These are phyloP conservation scores for Bradypodion ventrale DNA, from an alignment of 2,797 vertebrate species.

Conservation along the genomic window DNA sequence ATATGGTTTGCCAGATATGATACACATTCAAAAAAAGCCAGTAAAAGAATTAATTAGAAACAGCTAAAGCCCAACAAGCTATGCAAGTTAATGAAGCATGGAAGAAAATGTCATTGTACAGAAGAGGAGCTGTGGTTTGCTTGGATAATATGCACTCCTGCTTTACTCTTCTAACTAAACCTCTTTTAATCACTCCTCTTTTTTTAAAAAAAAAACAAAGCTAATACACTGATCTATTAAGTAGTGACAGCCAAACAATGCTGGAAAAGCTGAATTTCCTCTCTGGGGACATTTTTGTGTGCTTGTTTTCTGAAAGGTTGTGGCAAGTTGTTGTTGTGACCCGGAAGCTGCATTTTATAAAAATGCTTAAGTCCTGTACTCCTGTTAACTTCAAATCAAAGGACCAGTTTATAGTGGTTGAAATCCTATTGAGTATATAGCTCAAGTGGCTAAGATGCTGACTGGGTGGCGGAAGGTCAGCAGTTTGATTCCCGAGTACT, in stretches of 20 bases:
- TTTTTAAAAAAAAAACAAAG: conserved; percentile 58
- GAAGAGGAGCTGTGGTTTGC: conserved; percentile 72
- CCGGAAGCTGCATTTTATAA: not conserved
- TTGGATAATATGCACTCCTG: conserved; percentile 76
- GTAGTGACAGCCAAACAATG: conserved; percentile 74
- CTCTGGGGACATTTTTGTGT: conserved; percentile 53
- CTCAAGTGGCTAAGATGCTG: too few relatives aligned
- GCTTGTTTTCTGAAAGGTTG: not conserved
- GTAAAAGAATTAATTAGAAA: conserved; percentile 85
- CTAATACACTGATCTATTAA: conserved; percentile 76
- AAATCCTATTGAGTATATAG: too few relatives aligned
- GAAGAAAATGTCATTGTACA: conserved; percentile 79
- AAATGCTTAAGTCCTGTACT: not conserved
- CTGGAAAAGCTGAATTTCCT: conserved; percentile 57
- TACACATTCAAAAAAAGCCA: conserved; percentile 77
- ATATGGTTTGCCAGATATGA: conserved; percentile 78
- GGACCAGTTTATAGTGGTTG: not conserved
- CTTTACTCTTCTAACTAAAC: conserved; percentile 75
- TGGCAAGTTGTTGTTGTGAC: not conserved
- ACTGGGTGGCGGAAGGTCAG: too few relatives aligned
- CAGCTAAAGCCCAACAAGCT: conserved; percentile 80
- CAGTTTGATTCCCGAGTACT: too few relatives aligned
- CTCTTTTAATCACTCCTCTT: conserved; percentile 74
- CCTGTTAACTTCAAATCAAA: not conserved
- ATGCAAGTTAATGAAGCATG: conserved; percentile 82